Evolutionary conservation across 2,113 vertebrate genomes (phyloP).

Genomic region (Sula dactylatra): DNA sequence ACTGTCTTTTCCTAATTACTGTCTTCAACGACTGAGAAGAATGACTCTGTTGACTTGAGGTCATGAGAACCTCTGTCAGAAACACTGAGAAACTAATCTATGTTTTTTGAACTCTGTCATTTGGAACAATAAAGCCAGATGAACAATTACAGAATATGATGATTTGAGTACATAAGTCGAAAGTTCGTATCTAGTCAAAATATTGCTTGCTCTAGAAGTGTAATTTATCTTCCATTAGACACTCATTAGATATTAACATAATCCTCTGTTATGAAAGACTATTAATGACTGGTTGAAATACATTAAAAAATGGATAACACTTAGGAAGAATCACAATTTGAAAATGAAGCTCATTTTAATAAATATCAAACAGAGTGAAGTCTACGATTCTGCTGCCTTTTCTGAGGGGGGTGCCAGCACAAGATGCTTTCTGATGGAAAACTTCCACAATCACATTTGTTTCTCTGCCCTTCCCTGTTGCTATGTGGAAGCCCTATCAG

Average conservation of each 20-base stretch:
- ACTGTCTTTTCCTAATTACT: neutral
- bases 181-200: neutral
- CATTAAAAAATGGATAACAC: neutral
- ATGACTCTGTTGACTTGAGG: neutral
- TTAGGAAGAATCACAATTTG: neutral
- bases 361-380: neutral
- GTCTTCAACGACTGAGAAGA: neutral
- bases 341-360: neutral
- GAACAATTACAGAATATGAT: neutral
- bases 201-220: neutral
- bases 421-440: neutral
- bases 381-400: neutral
- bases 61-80: neutral
- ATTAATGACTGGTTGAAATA: neutral
- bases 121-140: neutral
- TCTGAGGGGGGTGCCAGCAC: neutral
- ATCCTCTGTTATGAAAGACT: neutral
- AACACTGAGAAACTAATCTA: neutral
- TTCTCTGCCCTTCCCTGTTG: neutral
- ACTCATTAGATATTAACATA: neutral
- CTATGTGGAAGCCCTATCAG: neutral
- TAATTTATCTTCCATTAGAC: neutral
- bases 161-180: accelerated
- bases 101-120: neutral
- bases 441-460: neutral